Conservation (phyloP, 1,140 invertebrate species). For the Pseudobourletiella spinata region DNA sequence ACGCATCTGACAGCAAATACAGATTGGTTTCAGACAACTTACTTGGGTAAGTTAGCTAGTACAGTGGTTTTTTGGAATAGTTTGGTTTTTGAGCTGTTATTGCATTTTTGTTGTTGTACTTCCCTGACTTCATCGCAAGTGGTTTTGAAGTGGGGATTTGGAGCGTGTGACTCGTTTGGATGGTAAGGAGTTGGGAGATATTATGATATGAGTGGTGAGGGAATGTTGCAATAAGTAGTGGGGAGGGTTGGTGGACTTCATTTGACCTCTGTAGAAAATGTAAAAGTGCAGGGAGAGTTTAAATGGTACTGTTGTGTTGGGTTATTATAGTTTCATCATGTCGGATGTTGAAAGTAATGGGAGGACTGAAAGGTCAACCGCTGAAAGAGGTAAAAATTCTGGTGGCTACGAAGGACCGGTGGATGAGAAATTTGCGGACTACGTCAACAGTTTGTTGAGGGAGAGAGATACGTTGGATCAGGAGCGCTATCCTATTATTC, state of each 20-base stretch:
- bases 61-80: no score
- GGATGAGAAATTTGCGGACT: constrained; percentile 62
- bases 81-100: no score
- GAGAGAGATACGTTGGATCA: constrained; percentile 63
- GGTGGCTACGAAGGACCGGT: constrained; percentile 8
- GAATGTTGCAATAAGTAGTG: neutral
- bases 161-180: no score
- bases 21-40: no score
- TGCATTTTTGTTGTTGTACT: no score
- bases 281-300: neutral
- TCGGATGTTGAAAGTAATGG: constrained; percentile 2
- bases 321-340: neutral
- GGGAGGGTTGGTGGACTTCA: neutral
- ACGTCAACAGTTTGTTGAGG: constrained; percentile 60
- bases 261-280: neutral
- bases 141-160: no score
- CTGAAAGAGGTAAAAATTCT: neutral
- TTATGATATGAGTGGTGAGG: no score
- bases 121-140: no score
- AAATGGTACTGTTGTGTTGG: neutral
- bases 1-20: no score
- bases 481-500: constrained; percentile 56
- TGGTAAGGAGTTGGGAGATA: no score
- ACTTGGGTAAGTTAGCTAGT: no score
- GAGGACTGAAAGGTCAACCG: neutral